A percentile compares a stretch with the other conserved stretches of the same genome.
These are phyloP conservation scores for Sminthurinus aureus DNA, from an alignment of 2,888 invertebrate species.

Conservation along the genomic window DNA sequence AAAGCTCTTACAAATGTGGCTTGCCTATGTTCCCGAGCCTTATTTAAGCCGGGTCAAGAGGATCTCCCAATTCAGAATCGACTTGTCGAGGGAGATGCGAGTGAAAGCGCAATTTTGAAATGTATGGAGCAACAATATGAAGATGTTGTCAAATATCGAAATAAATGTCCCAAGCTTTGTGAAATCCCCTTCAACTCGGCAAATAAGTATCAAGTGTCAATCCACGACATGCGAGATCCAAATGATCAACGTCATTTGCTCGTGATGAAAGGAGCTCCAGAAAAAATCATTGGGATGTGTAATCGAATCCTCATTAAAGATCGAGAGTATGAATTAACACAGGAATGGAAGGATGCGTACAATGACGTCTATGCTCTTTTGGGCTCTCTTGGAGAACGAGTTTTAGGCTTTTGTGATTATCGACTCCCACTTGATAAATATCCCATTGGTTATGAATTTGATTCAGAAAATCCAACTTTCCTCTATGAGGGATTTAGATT, in stretches of 20 bases:
- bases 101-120: conserved; percentile 91
- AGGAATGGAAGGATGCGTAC: conserved; percentile 67
- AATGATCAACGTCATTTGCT: conserved; percentile 86
- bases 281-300: conserved; percentile 73
- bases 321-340: conserved; percentile 66
- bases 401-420: conserved; percentile 69
- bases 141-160: conserved; percentile 82
- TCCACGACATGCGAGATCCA: conserved; percentile 86
- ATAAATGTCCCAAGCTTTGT: conserved; percentile 85
- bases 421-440: conserved; percentile 63
- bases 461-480: conserved; percentile 71
- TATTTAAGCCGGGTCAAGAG: conserved; percentile 70
- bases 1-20: conserved; percentile 69
- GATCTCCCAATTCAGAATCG: conserved; percentile 63
- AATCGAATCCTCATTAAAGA: conserved; percentile 68
- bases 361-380: conserved; percentile 76
- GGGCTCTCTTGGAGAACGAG: conserved; percentile 86
- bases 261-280: conserved; percentile 86
- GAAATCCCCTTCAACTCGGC: conserved; percentile 96
- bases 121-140: conserved; percentile 87
- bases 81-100: conserved; percentile 89
- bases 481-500: conserved; percentile 70
- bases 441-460: conserved; percentile 69
- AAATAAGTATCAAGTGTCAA: conserved; percentile 93
- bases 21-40: conserved; percentile 76